Base-by-base conservation (phyloP, 2,797 vertebrate species). In the Scolopax rusticola region DNA sequence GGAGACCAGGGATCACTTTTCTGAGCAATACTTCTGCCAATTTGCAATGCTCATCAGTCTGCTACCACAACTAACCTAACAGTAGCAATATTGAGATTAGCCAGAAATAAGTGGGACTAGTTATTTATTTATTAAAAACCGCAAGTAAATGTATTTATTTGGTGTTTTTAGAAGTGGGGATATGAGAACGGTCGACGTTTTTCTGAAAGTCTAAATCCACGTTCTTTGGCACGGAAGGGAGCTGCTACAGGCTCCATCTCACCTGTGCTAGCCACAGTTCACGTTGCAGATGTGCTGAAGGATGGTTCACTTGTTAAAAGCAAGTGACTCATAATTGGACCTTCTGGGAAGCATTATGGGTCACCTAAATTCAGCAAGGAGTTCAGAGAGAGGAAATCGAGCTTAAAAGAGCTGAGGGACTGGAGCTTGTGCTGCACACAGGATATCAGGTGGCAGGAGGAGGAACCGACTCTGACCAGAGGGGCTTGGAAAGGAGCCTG, bases 301-400 rank as follows among this genome's bases (percentile, higher is more conserved):
- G 91, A 84, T 74, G 69, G 69, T 68, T 87, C 87, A 43, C 3
- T 1, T 75, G 79, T 65, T 93, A 81, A 74, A 65, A 90, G 75
- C 75, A 76, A 91, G 76, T 90, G 79, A 90, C 57, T 95, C 69
- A 50, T 92, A 96, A 94, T 13, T 90, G 80, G 85, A 76, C 89
- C 91, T 88, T 91, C 93, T 95, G 94, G 93, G 95, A 95, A 91
- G 73, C 47, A 91, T 93, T 86, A 76, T 32, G 59, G 95, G 82
- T 85, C 93, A 93, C 93, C 73, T 93, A 86, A 91, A 93, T 82
- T 94, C 91, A 93, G 36, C 70, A 82, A 91, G 71, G 73, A 81
- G 50, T 69, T 91, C 69, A 56, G 74, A 65, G 76, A 65, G 91
- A 90, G 91, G 79, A 91, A 93, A 89, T 54, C 1, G 8, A 90